Percentiles rank a stretch among this genome's conserved stretches.
Conservation (phyloP, 1,140 invertebrate genomes). For the Halotydeus destructor region DNA sequence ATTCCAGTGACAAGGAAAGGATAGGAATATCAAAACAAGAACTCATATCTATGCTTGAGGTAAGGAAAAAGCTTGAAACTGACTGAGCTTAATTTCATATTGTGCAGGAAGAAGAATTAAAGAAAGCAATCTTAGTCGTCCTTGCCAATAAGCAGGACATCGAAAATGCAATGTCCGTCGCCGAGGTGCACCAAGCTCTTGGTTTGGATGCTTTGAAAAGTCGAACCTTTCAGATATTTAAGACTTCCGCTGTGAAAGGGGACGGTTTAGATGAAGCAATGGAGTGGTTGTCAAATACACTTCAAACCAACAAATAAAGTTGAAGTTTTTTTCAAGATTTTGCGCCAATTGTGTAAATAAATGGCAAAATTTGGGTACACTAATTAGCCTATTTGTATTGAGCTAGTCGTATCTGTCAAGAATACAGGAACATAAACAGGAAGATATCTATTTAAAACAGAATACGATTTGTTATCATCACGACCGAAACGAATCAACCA, state of each 20-base stretch:
- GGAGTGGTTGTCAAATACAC: too few species aligned
- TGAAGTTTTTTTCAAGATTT: too few species aligned
- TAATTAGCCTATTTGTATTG: too few species aligned
- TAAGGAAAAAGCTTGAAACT: not conserved
- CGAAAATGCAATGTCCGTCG: constrained; percentile 80
- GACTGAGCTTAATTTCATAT: constrained; percentile 13
- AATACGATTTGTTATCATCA: too few species aligned
- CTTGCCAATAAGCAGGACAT: constrained; percentile 98
- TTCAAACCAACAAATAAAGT: too few species aligned
- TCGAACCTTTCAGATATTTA: constrained; percentile 98
- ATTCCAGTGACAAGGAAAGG: constrained; percentile 92
- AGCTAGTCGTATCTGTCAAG: too few species aligned
- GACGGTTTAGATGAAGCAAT: constrained; percentile 95
- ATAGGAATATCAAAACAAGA: constrained; percentile 98
- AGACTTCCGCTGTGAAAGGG: constrained; percentile 95
- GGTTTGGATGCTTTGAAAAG: constrained; percentile 85
- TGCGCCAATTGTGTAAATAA: too few species aligned
- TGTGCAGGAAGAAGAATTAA: constrained; percentile 68
- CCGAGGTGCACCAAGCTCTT: constrained; percentile 88
- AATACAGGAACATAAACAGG: too few species aligned
- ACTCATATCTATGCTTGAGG: constrained; percentile 27
- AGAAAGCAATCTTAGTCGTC: constrained; percentile 80
- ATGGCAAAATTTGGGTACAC: too few species aligned
- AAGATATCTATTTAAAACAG: too few species aligned
- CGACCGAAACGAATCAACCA: too few species aligned